phyloP scores from a whole-genome alignment of 2,113 vertebrate genomes.

The Solea solea region DNA sequence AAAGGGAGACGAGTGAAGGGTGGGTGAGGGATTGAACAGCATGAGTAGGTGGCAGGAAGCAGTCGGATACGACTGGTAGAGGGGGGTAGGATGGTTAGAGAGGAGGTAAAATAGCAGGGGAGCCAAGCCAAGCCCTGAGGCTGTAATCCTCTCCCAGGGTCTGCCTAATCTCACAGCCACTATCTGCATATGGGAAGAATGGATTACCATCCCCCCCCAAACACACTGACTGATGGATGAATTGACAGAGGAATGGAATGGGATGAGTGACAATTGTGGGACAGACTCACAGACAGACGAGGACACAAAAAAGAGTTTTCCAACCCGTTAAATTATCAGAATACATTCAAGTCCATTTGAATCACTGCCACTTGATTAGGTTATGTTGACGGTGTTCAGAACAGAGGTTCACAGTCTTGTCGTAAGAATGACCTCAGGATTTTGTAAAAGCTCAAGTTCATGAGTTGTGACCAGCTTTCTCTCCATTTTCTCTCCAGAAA shows the following conservation, averaged over 20 bases:
- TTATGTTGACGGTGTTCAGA: neutral
- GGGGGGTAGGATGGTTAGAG: conserved; percentile 36
- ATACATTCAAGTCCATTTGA: conserved; percentile 50
- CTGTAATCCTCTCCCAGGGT: conserved; percentile 74
- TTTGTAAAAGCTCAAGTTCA: too few species aligned
- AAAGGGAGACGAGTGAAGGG: conserved; percentile 36
- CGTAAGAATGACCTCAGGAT: too few species aligned
- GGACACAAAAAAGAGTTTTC: conserved; percentile 22
- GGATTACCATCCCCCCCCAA: conserved; percentile 73
- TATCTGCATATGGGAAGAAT: conserved; percentile 75
- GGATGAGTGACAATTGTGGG: conserved; percentile 33
- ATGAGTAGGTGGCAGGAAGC: conserved; percentile 39
- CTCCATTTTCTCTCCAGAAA: too few species aligned
- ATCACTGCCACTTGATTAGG: neutral
- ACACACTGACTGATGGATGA: conserved; percentile 18
- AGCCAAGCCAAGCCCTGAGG: conserved; percentile 49
- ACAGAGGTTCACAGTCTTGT: neutral
- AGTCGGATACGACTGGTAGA: conserved; percentile 4
- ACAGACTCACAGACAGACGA: conserved; percentile 20
- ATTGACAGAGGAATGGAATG: conserved; percentile 11
- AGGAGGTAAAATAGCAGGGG: conserved; percentile 56
- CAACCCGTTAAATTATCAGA: conserved; percentile 30
- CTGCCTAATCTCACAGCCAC: conserved; percentile 72
- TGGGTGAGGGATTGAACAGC: conserved; percentile 37
- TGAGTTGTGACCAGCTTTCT: too few species aligned